phyloP scores from a whole-genome alignment of 2,797 vertebrate genomes.

The Amblyopsis hoosieri region DNA sequence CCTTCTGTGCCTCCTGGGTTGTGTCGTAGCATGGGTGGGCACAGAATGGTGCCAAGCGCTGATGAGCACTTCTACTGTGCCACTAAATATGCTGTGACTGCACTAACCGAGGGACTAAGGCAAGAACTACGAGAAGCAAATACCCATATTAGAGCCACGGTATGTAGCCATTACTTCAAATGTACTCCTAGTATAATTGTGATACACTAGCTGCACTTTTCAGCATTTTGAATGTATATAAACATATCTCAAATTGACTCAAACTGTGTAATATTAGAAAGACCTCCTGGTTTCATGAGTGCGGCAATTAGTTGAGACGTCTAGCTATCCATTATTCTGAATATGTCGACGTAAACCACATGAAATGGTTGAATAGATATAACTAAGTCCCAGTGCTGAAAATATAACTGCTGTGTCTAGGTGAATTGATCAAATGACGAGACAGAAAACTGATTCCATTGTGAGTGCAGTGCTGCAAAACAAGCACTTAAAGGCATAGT shows the following conservation, averaged over 20 bases:
- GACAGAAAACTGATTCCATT: neutral
- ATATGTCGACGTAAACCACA: neutral
- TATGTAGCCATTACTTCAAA: conserved; percentile 62
- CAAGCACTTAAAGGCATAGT: neutral
- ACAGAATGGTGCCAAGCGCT: conserved; percentile 81
- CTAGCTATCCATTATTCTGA: neutral
- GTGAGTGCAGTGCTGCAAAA: neutral
- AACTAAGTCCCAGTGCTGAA: neutral
- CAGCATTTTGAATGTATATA: too few relatives aligned
- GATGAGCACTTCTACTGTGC: conserved; percentile 91
- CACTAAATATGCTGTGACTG: conserved; percentile 93
- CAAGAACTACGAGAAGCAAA: conserved; percentile 91
- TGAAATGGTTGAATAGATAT: neutral
- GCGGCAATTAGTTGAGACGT: neutral
- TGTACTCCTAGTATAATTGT: too few relatives aligned
- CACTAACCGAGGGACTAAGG: conserved; percentile 91
- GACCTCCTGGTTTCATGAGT: neutral
- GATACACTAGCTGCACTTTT: too few relatives aligned
- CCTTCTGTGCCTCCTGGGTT: conserved; percentile 25
- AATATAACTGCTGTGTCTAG: neutral
- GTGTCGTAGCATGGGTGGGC: conserved; percentile 87
- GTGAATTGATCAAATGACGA: neutral
- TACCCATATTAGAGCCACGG: conserved; percentile 92
- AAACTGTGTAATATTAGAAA: too few relatives aligned
- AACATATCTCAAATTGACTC: too few relatives aligned